Evolutionary conservation across 2,113 vertebrate genomes (phyloP), one percentile per base, ranked within the genome.

Genomic region (Amphiprion percula): DNA sequence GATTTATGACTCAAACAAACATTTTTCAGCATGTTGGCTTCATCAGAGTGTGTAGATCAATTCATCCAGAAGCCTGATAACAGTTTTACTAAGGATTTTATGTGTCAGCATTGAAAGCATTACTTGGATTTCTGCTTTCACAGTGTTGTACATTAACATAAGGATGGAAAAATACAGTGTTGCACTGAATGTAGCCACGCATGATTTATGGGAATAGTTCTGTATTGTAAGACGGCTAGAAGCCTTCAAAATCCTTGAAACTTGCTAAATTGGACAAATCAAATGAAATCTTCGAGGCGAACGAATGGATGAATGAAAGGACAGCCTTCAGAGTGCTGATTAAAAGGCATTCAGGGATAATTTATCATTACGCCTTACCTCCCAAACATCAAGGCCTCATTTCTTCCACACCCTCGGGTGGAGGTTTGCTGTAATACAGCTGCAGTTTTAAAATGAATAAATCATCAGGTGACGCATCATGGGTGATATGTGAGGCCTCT

Each of bases 1-100:
- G 72, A 75, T 85, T 74, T 68, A 83, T 83, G 68, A 60, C 19
- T 49, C 50, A 67, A 73, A 61, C n/a, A 30, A 33, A 73, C 61
- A 65, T 69, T 76, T 75, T 75, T 70, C 59, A 69, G 59, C 17
- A 21, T 16, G 37, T 56, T 44, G 39, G 66, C 58, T 68, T 75
- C 69, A 70, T 87, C 66, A 73, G 4, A 52, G 30, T 3, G 30
- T 3, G 41, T 23, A 52, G 44, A 59, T 84, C 59, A 63, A 39
- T 73, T 70, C 44, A 70, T 66, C 16, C 71, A 62, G 26, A 21
- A 23, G 58, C 54, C 54, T 47, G 52, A 60, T 33, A 39, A 49
- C 12, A 1, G 28, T 2, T 71, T 47, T 37, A 50, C n/a, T 41
- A 0, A 68, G 69, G 33, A 21, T n/a, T 24, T 66, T 30, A 39